Conservation (phyloP, 2,113 vertebrate species). For the Rissa tridactyla region DNA sequence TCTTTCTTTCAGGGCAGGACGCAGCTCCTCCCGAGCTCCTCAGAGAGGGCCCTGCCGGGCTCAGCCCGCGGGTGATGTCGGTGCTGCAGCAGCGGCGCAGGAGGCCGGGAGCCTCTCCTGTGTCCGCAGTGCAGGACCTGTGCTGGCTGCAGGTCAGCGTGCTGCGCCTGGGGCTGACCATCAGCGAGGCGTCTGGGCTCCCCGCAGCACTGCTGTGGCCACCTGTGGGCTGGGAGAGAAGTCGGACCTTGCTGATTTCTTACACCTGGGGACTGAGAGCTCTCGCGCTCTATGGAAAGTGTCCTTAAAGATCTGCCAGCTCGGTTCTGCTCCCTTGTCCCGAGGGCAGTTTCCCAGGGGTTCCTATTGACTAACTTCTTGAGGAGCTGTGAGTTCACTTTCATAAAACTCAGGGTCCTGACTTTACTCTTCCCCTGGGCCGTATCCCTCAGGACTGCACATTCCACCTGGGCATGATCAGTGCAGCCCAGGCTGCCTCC, state of each 20-base stretch:
- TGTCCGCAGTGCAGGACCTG: background rate
- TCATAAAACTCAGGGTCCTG: too few species aligned
- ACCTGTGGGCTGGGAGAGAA: background rate
- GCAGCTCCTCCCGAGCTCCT: background rate
- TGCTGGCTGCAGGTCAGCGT: background rate
- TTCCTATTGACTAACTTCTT: too few species aligned
- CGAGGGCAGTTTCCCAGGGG: too few species aligned
- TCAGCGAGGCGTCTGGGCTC: background rate
- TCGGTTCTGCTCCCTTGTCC: too few species aligned
- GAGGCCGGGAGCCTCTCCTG: background rate
- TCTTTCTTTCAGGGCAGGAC: background rate
- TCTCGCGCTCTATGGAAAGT: too few species aligned
- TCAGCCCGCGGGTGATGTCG: rapidly evolving
- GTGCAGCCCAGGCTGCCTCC: too few species aligned
- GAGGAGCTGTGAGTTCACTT: too few species aligned
- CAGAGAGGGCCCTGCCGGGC: background rate
- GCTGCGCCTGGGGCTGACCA: background rate
- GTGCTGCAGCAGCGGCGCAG: background rate
- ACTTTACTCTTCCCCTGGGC: too few species aligned
- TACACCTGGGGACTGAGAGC: too few species aligned
- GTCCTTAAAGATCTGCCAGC: too few species aligned
- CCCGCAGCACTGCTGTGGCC: background rate
- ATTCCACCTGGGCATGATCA: too few species aligned
- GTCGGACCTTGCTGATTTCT: background rate
- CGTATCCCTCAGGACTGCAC: too few species aligned